Base-by-base conservation (phyloP, 2,888 invertebrate species). In the Caenorhabditis zanzibari region DNA sequence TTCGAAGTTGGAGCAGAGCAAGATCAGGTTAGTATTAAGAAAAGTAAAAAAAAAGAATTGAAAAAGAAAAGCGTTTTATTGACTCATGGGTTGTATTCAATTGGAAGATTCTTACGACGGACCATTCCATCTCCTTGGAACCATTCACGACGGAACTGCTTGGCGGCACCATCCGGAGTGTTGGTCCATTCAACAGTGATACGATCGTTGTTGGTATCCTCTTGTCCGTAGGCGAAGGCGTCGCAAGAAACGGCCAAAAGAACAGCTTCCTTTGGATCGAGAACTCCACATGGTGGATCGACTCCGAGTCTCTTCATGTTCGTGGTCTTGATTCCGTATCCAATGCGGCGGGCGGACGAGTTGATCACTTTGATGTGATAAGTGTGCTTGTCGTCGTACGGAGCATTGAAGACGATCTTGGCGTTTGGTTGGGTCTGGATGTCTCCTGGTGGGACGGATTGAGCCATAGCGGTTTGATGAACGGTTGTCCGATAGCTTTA, bases 181-280 rank as follows among this genome's bases (percentile, higher is more conserved):
- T 87, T 86, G 84, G 86, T 86, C 86, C 86, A 86, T 52, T 88
- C 88, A 80, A 88, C 63, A 58, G 85, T 88, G 85, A 88, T 86
- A 71, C 88, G 86, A 79, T 88, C 86, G 82, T 86, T 87, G 83
- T 87, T 86, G 79, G 86, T 86, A 80, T 86, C 87, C 82, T 85
- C 58, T 16, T 58, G 58, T 58, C 58, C 58, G 35, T 9, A 32
- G 12, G 58, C 58, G 19, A 90, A 90, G 14, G 90, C 80, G 58
- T 90, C 90, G 84, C 90, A 90, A 16, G 88, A 88, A 82, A 90
- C 88, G 73, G 89, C 90, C 81, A 90, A 80, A 58, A 89, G 81
- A 59, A 84, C 84, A 58, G 80, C 73, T 74, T 90, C 88, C 88
- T 89, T 88, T 66, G 90, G 88, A 83, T 90, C 90, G 82, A 88